Conservation (phyloP, 2,888 invertebrate genomes). For the Euphydryas editha region DNA sequence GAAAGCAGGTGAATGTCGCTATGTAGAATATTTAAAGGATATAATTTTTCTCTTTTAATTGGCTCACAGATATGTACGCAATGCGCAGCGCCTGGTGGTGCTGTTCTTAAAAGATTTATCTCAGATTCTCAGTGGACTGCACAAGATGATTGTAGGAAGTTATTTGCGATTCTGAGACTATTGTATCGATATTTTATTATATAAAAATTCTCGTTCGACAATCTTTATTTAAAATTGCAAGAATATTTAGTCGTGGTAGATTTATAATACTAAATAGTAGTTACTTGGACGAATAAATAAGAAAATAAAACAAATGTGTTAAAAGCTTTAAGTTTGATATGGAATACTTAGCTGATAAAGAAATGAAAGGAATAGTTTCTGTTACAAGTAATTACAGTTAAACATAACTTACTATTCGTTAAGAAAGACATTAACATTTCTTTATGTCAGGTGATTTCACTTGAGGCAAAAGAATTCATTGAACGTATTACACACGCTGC, state of each 20-base stretch:
- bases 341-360: neutral
- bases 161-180: neutral
- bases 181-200: slow-evolving; percentile 9
- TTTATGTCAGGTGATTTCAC: slow-evolving; percentile 23
- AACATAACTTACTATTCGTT: slow-evolving; percentile 28
- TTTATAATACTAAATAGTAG: neutral
- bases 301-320: neutral
- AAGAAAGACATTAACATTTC: slow-evolving; percentile 38
- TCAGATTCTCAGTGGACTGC: slow-evolving; percentile 8
- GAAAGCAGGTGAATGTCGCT: slow-evolving; percentile 33
- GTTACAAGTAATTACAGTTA: neutral
- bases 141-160: slow-evolving; percentile 18
- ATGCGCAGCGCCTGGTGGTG: slow-evolving; percentile 13
- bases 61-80: slow-evolving; percentile 30
- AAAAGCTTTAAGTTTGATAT: too few relatives aligned
- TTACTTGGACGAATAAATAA: neutral
- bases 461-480: slow-evolving; percentile 26
- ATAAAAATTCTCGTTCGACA: neutral
- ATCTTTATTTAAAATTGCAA: neutral
- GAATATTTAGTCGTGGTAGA: neutral
- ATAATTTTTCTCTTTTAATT: slow-evolving; percentile 41
- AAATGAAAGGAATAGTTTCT: neutral
- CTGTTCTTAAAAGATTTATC: slow-evolving; percentile 17
- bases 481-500: slow-evolving; percentile 23
- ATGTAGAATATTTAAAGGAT: slow-evolving; percentile 30